These are phyloP conservation scores for Hesperophylax magnus DNA, from an alignment of 1,140 invertebrate genomes.

Conservation along the genomic window DNA sequence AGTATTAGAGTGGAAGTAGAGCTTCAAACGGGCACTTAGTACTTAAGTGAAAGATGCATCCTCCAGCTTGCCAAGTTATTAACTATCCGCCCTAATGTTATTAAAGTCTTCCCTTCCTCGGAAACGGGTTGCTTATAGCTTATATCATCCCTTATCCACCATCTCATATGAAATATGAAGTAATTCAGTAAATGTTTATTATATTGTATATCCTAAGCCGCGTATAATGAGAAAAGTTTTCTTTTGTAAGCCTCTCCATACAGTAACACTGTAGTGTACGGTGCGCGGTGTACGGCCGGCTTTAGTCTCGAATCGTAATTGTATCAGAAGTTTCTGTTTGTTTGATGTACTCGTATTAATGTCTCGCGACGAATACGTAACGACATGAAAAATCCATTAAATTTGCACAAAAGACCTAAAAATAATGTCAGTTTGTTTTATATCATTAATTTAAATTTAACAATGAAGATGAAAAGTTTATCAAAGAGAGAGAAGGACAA, in stretches of 20 bases:
- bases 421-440: too few relatives aligned
- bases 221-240: constrained; percentile 41
- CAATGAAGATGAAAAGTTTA: too few relatives aligned
- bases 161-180: constrained; percentile 37
- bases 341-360: not conserved
- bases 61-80: too few relatives aligned
- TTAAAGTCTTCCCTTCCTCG: not conserved
- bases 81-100: not conserved
- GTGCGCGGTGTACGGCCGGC: not conserved
- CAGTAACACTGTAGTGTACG: not conserved
- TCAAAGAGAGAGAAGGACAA: too few relatives aligned
- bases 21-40: too few relatives aligned
- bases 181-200: constrained; percentile 43
- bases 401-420: not conserved
- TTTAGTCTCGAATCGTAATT: constrained; percentile 24
- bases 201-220: constrained; percentile 32
- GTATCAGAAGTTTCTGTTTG: constrained; percentile 23
- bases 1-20: too few relatives aligned
- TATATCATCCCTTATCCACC: not conserved
- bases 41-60: too few relatives aligned
- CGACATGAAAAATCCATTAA: constrained; percentile 2
- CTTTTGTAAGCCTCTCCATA: constrained; percentile 30
- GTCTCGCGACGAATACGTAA: not conserved
- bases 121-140: not conserved
- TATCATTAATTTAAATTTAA: too few relatives aligned